These are phyloP conservation scores for Adoxophyes honmai DNA, from an alignment of 1,140 invertebrate species.

Conservation along the genomic window DNA sequence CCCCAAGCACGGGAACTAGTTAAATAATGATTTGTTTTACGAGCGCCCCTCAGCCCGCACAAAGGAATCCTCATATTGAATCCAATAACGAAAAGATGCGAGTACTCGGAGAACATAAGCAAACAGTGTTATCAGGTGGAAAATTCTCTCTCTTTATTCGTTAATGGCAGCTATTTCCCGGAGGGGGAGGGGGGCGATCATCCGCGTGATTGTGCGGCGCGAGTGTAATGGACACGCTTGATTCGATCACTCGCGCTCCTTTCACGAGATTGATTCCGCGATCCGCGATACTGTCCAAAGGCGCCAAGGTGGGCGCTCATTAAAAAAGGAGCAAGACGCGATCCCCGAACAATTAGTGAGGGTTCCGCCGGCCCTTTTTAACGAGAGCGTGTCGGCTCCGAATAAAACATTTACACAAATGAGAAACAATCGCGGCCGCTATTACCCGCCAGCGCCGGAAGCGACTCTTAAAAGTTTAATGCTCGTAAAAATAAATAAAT, in stretches of 20 bases:
- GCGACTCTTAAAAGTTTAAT: too few relatives aligned
- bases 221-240: constrained; percentile 51
- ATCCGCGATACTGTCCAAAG: constrained; percentile 34
- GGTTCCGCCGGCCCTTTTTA: constrained; percentile 39
- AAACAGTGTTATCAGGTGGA: constrained; percentile 45
- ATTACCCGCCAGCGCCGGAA: neutral
- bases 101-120: constrained; percentile 28
- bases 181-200: constrained; percentile 28
- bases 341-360: constrained; percentile 43
- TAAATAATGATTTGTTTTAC: constrained; percentile 22
- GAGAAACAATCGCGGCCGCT: constrained; percentile 53
- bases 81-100: constrained; percentile 27
- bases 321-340: constrained; percentile 20
- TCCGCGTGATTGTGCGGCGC: constrained; percentile 44
- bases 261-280: constrained; percentile 45
- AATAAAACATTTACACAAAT: constrained; percentile 55
- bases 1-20: constrained; percentile 2
- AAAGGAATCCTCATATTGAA: constrained; percentile 26
- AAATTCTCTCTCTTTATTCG: constrained; percentile 47
- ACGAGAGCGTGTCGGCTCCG: constrained; percentile 45
- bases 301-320: constrained; percentile 22
- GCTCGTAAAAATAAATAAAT: too few relatives aligned
- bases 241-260: constrained; percentile 44
- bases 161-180: constrained; percentile 44
- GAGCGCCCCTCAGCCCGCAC: neutral